Conservation (phyloP, 2,888 invertebrate genomes). For the Augiades crinisus region DNA sequence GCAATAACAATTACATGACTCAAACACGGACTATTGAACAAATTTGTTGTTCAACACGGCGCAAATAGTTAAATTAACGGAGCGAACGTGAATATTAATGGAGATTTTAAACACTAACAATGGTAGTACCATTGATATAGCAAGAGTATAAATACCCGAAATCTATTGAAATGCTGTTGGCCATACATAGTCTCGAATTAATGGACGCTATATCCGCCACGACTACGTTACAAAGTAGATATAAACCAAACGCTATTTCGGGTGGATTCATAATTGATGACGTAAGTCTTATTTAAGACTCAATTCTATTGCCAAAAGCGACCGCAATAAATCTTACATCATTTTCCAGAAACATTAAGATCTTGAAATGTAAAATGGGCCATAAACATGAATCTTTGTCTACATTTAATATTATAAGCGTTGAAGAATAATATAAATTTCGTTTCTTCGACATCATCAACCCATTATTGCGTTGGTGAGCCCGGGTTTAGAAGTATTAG, state of each 20-base stretch:
- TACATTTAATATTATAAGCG: too few species aligned
- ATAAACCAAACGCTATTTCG: neutral
- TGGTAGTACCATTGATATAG: neutral
- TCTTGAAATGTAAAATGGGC: neutral
- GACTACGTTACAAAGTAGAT: neutral
- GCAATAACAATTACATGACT: constrained; percentile 1
- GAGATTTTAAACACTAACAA: constrained; percentile 1
- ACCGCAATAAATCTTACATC: neutral
- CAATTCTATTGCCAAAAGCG: neutral
- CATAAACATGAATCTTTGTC: too few species aligned
- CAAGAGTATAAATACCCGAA: constrained; percentile 1
- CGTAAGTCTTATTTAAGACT: neutral
- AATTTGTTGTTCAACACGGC: neutral
- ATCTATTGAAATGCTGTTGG: neutral
- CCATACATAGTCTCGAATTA: neutral
- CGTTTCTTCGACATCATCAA: too few species aligned
- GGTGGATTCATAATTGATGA: neutral
- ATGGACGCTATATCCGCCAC: neutral
- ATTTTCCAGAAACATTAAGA: neutral
- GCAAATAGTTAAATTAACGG: constrained; percentile 1
- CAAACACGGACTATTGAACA: neutral
- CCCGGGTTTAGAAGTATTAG: too few species aligned
- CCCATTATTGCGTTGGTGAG: too few species aligned
- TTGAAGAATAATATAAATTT: too few species aligned
- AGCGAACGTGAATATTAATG: neutral